A percentile compares a stretch with the other conserved stretches of the same genome.
These are phyloP conservation scores for Lasioglossum villosulum DNA, from an alignment of 2,888 invertebrate species.

Conservation along the genomic window DNA sequence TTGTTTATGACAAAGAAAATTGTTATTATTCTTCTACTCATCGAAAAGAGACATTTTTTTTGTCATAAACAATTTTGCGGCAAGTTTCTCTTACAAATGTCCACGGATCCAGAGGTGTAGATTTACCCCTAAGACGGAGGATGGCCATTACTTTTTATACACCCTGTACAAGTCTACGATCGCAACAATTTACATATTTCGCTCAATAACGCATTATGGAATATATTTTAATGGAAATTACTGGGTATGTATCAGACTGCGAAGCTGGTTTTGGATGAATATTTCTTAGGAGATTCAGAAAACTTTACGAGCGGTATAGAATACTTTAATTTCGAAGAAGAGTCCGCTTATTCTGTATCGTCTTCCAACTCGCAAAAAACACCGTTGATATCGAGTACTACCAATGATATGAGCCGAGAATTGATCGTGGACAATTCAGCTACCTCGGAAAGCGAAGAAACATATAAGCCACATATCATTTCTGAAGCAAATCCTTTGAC, in stretches of 20 bases:
- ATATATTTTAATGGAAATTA: slow-evolving; percentile 30
- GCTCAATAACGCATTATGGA: neutral
- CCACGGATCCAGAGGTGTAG: no score
- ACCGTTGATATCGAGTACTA: slow-evolving; percentile 63
- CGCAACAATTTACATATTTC: neutral
- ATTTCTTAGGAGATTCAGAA: slow-evolving; percentile 86
- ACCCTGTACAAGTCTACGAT: neutral
- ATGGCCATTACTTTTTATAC: no score
- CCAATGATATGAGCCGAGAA: slow-evolving; percentile 72
- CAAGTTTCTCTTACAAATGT: no score
- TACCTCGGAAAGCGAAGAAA: slow-evolving; percentile 81
- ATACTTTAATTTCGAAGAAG: slow-evolving; percentile 82
- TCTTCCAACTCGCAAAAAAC: slow-evolving; percentile 69
- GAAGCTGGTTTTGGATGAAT: slow-evolving; percentile 94
- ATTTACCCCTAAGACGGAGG: no score
- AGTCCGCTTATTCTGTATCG: slow-evolving; percentile 67
- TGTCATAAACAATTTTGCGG: no score
- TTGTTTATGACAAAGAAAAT: no score
- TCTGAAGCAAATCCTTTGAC: slow-evolving; percentile 67
- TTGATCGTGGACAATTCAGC: slow-evolving; percentile 77
- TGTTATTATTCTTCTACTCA: no score
- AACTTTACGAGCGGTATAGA: slow-evolving; percentile 79
- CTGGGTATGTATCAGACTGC: slow-evolving; percentile 87
- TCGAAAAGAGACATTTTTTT: no score
- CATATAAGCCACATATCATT: slow-evolving; percentile 74